Percentiles rank a stretch among this genome's conserved stretches.
Evolutionary conservation across 2,888 invertebrate genomes (phyloP).

Genomic region (Fabriciana adippe): DNA sequence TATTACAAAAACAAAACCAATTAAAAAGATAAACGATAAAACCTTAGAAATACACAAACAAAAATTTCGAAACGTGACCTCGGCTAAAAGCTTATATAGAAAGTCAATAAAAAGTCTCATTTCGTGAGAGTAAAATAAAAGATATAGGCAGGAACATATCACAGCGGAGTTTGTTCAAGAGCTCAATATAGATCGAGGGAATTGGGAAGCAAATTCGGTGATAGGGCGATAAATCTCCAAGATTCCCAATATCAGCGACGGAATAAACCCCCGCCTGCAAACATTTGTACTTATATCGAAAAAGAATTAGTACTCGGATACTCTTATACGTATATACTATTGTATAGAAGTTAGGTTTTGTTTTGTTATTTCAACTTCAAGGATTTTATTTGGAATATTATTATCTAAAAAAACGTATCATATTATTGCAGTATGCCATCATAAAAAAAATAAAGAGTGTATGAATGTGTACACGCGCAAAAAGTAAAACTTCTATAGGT

Average conservation of each 20-base stretch:
- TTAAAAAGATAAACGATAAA: background rate
- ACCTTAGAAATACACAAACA: too few species aligned
- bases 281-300: slow-evolving; percentile 7
- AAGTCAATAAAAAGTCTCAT: slow-evolving; percentile 17
- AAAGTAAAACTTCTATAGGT: too few species aligned
- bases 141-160: slow-evolving; percentile 24
- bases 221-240: slow-evolving; percentile 49
- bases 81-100: background rate
- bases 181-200: slow-evolving; percentile 53
- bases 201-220: slow-evolving; percentile 54
- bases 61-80: too few species aligned
- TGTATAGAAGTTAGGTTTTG: background rate
- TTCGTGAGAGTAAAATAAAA: slow-evolving; percentile 29
- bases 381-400: too few species aligned
- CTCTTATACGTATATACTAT: background rate
- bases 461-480: too few species aligned
- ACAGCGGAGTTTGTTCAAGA: slow-evolving; percentile 40
- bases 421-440: too few species aligned
- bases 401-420: too few species aligned
- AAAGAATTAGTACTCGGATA: slow-evolving; percentile 17
- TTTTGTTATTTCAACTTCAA: too few species aligned
- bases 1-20: background rate
- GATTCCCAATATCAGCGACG: slow-evolving; percentile 45
- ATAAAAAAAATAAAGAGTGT: too few species aligned
- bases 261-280: slow-evolving; percentile 29